Conservation (phyloP, 2,113 vertebrate species). For the Coturnix japonica region DNA sequence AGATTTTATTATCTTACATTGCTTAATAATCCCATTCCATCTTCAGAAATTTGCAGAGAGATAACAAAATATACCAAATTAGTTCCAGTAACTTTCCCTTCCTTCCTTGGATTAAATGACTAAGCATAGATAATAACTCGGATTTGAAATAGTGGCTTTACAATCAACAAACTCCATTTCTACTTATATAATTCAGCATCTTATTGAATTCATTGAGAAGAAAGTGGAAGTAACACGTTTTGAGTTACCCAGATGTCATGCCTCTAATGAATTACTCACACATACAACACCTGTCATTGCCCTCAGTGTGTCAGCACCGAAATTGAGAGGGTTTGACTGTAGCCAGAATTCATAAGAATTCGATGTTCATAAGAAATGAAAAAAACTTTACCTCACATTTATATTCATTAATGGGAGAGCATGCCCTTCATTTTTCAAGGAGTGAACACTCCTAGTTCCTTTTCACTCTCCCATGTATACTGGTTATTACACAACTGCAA, state of each 20-base stretch:
- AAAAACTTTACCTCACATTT: neutral
- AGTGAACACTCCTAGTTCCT: too few species aligned
- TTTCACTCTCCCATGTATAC: neutral
- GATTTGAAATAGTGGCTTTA: neutral
- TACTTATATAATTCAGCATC: neutral
- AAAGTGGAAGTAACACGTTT: neutral
- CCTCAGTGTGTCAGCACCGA: neutral
- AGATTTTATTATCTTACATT: neutral
- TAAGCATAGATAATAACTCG: neutral
- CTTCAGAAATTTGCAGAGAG: neutral
- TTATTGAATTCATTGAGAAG: neutral
- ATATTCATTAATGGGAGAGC: accelerated
- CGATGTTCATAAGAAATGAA: neutral
- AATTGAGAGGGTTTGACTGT: neutral
- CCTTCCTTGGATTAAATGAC: neutral
- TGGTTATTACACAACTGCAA: neutral
- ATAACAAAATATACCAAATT: neutral
- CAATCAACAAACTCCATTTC: neutral
- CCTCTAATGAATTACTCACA: neutral
- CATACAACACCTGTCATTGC: neutral
- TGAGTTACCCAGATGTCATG: neutral
- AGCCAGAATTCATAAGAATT: neutral
- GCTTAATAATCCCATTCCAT: neutral
- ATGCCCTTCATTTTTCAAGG: neutral
- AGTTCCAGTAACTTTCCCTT: neutral